A percentile compares a stretch with the other conserved stretches of the same genome.
phyloP scores from a whole-genome alignment of 1,140 invertebrate genomes.

The Formica selysi region DNA sequence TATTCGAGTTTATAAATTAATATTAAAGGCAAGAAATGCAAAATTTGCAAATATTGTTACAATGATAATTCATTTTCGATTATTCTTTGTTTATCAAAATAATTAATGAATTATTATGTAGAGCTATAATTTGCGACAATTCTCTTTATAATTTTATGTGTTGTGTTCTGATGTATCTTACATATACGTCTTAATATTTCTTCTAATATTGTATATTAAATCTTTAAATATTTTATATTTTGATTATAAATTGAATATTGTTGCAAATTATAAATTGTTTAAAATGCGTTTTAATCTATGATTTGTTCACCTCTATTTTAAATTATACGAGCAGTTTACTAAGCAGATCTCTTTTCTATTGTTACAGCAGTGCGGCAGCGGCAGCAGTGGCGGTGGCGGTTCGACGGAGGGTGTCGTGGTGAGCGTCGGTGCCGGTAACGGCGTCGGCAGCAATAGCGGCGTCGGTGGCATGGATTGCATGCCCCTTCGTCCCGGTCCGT shows the following conservation, averaged over 20 bases:
- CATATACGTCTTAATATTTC: neutral
- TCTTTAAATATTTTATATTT: neutral
- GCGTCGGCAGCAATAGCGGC: constrained; percentile 81
- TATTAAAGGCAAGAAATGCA: neutral
- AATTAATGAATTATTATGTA: neutral
- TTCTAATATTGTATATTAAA: neutral
- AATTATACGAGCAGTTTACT: neutral
- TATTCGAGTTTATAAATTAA: neutral
- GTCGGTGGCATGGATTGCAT: constrained; percentile 91
- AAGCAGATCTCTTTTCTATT: constrained; percentile 28
- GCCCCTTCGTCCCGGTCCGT: constrained; percentile 89
- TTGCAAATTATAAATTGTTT: neutral
- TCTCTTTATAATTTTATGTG: neutral
- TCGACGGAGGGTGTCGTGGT: constrained; percentile 80
- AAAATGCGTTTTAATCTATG: neutral
- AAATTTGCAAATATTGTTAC: neutral
- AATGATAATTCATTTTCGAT: neutral
- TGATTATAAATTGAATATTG: neutral
- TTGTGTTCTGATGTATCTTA: neutral
- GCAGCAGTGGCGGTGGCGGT: constrained; percentile 76
- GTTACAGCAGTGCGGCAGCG: constrained; percentile 82
- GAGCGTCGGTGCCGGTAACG: constrained; percentile 83
- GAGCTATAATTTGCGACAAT: neutral
- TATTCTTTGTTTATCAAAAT: neutral
- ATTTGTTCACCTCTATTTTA: neutral